Base-by-base conservation (phyloP, 2,797 vertebrate species). In the Perdix hodgsoniae region DNA sequence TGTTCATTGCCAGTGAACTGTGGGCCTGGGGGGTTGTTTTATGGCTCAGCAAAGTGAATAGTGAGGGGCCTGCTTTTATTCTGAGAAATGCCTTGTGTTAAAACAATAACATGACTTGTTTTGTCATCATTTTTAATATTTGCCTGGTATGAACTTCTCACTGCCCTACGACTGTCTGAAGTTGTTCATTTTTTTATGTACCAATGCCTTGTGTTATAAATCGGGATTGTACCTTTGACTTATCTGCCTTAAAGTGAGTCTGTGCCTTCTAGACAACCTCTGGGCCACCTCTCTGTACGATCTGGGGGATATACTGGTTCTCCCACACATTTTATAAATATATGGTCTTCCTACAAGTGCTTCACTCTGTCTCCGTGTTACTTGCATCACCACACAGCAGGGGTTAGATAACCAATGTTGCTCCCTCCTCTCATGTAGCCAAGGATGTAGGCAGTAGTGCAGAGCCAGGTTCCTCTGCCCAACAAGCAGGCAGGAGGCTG, bases 181-280 rank as follows among this genome's bases (percentile, higher is more conserved):
- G 45, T 40, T 69, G 65, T 54, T 69, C 61, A 60, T 14, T 61
- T 83, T 83, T 83, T 71, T 67, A 88, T 80, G 54, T 86, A 70
- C 83, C 7, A 26, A 95, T 97, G 96, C 95, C 95, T 98, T 94
- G 75, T 95, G 47, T 97, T 94, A 71, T 88, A 91, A 63, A 66
- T 92, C 56, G 90, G 86, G 81, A 70, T 71, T 91, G 78, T 97
- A 96, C 73, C 83, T 97, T 95, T 85, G 84, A 86, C 96, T 94
- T 92, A 76, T 31, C 72, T 88, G 94, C 92, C 93, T 95, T 95
- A 95, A 90, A 65, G 72, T 47, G 77, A 40, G 74, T 88, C 65
- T 91, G 94, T 97, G 97, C 97, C 97, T 98, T 98, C 96, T 93
- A 91, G 60, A 95, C 0, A 4, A 87, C 37, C 94, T 40, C 39